Evolutionary conservation across 2,113 vertebrate species (phyloP).

Genomic region (Gadus macrocephalus): DNA sequence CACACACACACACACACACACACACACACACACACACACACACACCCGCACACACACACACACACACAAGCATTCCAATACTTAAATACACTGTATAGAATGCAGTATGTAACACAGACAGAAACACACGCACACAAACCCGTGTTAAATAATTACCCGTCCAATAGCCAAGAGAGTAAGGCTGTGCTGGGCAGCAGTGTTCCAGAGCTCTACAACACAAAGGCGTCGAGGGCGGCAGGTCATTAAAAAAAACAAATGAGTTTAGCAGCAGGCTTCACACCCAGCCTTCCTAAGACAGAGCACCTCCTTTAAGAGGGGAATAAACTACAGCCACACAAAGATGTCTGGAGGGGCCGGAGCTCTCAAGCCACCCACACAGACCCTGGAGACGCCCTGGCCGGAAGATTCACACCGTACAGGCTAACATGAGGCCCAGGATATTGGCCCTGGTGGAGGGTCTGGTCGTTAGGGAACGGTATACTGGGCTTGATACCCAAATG

Average conservation of each 20-base stretch:
- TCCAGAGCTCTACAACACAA: constrained; percentile 33
- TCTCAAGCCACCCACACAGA: too few relatives aligned
- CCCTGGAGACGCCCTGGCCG: too few relatives aligned
- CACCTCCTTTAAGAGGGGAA: constrained; percentile 19
- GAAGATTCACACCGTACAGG: too few relatives aligned
- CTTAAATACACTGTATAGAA: constrained; percentile 8
- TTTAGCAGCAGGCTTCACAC: constrained; percentile 46
- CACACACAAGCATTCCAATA: constrained; percentile 9
- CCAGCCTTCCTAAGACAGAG: constrained; percentile 29
- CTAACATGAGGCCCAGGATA: too few relatives aligned
- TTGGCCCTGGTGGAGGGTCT: too few relatives aligned
- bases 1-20: not conserved
- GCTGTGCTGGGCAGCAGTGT: constrained; percentile 20
- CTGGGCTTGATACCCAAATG: too few relatives aligned
- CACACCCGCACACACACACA: constrained; percentile 17
- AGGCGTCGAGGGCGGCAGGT: constrained; percentile 43
- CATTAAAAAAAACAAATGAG: constrained; percentile 57
- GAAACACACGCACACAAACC: constrained; percentile 6
- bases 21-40: constrained; percentile 1
- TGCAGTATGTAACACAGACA: not conserved
- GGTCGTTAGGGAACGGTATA: too few relatives aligned
- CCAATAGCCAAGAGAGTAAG: constrained; percentile 35
- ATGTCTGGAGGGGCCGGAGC: too few relatives aligned
- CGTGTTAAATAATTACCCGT: not conserved
- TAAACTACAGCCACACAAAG: too few relatives aligned